phyloP scores from a whole-genome alignment of 2,113 vertebrate species.

The Sinosuthora webbiana region DNA sequence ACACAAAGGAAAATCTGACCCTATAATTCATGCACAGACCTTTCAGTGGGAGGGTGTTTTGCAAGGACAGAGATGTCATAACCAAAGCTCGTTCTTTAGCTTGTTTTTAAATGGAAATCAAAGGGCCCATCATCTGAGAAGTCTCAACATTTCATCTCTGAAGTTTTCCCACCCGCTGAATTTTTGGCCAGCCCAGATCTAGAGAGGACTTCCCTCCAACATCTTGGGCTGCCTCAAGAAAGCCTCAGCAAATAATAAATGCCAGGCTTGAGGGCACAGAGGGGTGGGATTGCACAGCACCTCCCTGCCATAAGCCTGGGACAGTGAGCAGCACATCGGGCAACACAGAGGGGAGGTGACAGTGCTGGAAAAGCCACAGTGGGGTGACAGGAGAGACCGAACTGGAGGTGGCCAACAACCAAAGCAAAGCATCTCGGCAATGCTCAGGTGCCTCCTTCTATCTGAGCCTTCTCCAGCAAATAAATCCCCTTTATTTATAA shows the following conservation, averaged over 20 bases:
- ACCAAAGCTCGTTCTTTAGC: not conserved
- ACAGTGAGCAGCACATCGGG: not conserved
- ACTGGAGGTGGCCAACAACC: not conserved
- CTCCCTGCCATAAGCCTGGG: not conserved
- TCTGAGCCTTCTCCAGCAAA: not conserved
- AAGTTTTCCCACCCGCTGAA: not conserved
- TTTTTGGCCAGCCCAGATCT: not conserved
- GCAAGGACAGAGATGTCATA: slow-evolving; percentile 6
- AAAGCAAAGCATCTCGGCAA: rapidly evolving
- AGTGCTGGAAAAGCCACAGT: not conserved
- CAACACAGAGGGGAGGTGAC: not conserved
- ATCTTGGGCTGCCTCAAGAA: not conserved
- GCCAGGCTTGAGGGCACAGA: not conserved
- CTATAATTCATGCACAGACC: not conserved
- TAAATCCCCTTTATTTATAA: not conserved
- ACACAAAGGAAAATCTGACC: not conserved
- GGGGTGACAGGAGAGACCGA: not conserved
- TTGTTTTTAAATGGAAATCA: not conserved
- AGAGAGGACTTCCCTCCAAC: not conserved
- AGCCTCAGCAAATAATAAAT: not conserved
- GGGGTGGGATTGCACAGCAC: not conserved
- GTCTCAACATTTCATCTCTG: not conserved
- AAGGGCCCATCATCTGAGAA: not conserved
- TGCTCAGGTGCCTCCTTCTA: not conserved
- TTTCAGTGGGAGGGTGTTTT: not conserved